Conservation (phyloP, 92 coral and sea anemone species). For the Bergia puertoricense region DNA sequence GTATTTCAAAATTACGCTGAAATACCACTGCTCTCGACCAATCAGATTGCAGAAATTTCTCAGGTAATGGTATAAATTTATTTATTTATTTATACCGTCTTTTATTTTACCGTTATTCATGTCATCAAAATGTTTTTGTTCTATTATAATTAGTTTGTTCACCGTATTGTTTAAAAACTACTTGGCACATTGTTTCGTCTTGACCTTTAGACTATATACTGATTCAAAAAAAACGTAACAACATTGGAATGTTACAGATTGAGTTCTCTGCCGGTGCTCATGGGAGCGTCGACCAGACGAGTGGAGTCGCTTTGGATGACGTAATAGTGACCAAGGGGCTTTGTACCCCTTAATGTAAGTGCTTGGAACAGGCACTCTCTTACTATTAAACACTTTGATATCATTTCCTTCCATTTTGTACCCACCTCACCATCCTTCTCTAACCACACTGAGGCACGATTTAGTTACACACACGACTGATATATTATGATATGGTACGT, state of each 20-base stretch:
- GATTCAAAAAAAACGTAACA: too few relatives aligned
- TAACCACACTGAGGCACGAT: too few relatives aligned
- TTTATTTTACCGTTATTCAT: too few relatives aligned
- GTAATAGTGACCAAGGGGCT: background rate
- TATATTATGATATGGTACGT: too few relatives aligned
- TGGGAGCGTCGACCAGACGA: background rate
- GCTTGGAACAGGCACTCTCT: background rate
- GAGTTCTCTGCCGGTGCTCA: background rate
- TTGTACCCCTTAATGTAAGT: background rate
- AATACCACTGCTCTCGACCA: too few relatives aligned
- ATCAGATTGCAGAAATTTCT: too few relatives aligned
- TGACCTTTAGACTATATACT: too few relatives aligned
- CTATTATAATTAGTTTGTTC: background rate
- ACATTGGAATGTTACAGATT: background rate
- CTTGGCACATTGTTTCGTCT: background rate
- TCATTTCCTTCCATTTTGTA: background rate
- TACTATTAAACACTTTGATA: background rate
- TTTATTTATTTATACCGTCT: too few relatives aligned
- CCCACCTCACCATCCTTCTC: background rate
- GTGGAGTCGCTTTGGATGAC: background rate
- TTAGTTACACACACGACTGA: too few relatives aligned
- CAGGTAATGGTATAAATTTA: too few relatives aligned
- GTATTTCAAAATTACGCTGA: too few relatives aligned
- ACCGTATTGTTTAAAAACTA: background rate
- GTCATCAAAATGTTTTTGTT: background rate